Evolutionary conservation across 2,888 invertebrate species (phyloP), one percentile per base, ranked within the genome.

Genomic region (Alentia gelatinosa): DNA sequence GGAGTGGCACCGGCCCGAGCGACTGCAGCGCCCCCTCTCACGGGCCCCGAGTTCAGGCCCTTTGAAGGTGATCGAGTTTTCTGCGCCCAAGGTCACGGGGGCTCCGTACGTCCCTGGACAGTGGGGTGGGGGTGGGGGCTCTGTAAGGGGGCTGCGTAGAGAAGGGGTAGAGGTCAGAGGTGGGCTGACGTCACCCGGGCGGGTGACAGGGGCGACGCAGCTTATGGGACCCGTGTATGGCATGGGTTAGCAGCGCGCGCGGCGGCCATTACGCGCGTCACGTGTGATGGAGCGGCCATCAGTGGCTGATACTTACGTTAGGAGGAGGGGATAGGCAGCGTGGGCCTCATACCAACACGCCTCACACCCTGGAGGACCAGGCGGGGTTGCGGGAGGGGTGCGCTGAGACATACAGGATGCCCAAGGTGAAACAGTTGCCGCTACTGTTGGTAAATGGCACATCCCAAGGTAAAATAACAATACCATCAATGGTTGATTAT

Each of bases 1-100:
- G 79, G 79, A 79, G n/a, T 12, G 39, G 15, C 30, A 1, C 5
- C 26, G 68, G 47, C 47, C 47, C 47, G 9, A 12, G 47, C 26
- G 68, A 12, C 30, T 33, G 74, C 74, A 4, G 37, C 40, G 83
- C 39, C 37, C 83, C 39, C 39, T 83, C 42, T 40, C 47, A 7
- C 33, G 83, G 37, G 37, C 33, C n/a, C 74, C 26, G 42, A 47
- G 86, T 47, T 30, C 1, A 26, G 15, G 42, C 83, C 42, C 1
- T 3, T 42, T 86, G 86, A 86, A 86, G 50, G 50, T 86, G 86
- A 86, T 86, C 50, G 86, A 86, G 86, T 86, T 86, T 86, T 47
- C 86, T 86, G 47, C 30, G 47, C 0, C 47, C 86, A 42, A 47
- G 86, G 86, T 86, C 86, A 86, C 26, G 42, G 42, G 12, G 86